phyloP scores from a whole-genome alignment of 2,113 vertebrate genomes.

The Cinclus mexicanus region DNA sequence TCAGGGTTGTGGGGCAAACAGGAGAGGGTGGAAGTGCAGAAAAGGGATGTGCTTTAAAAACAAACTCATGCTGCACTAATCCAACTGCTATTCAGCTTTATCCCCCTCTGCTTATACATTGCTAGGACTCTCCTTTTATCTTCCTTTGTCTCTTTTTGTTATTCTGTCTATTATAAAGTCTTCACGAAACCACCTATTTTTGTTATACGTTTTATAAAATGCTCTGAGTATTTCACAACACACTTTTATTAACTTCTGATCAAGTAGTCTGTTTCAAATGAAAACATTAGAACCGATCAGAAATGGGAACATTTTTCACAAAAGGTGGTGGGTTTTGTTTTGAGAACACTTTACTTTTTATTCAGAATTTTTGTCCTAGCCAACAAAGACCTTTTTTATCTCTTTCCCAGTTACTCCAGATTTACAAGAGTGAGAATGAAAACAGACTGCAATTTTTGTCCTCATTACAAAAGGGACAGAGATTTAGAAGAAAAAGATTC shows the following conservation, averaged over 20 bases:
- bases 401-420: neutral
- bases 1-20: neutral
- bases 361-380: neutral
- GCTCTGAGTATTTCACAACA: neutral
- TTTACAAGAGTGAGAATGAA: constrained; percentile 1
- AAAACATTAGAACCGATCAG: constrained; percentile 2
- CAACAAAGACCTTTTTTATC: neutral
- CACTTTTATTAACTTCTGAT: constrained; percentile 21
- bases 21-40: neutral
- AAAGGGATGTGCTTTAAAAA: constrained; percentile 43
- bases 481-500: neutral
- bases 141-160: constrained; percentile 8
- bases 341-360: neutral
- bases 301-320: neutral
- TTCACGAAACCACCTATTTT: neutral
- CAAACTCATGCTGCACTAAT: constrained; percentile 30
- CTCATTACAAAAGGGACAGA: neutral
- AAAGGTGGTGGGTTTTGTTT: neutral
- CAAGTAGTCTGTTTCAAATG: neutral
- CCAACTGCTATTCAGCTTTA: neutral
- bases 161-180: neutral
- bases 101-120: neutral
- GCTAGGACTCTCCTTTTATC: constrained; percentile 25
- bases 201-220: neutral
- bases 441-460: neutral